Percentiles rank a stretch among this genome's conserved stretches.
Conservation (phyloP, 2,797 vertebrate genomes). For the Sebastes paucispinis region DNA sequence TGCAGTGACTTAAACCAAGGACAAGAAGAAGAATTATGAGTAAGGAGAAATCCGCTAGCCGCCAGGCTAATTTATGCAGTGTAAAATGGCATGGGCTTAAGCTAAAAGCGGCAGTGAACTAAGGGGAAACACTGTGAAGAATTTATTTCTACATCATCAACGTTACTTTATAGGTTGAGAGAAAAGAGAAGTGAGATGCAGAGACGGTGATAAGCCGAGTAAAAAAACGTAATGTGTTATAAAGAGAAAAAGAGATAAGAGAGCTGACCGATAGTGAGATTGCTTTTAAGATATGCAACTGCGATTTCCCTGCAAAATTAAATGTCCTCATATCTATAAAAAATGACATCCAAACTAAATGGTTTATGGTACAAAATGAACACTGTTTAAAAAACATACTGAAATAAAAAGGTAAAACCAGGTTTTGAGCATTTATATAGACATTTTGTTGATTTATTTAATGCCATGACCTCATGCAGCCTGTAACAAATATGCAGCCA, state of each 20-base stretch:
- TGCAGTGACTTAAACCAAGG: background rate
- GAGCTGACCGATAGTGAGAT: slow-evolving; percentile 16
- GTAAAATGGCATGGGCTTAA: background rate
- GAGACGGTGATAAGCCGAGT: background rate
- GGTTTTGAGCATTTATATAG: background rate
- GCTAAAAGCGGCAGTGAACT: background rate
- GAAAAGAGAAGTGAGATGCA: background rate
- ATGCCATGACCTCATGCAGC: slow-evolving; percentile 2
- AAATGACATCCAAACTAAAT: slow-evolving; percentile 19
- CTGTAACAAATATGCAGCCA: slow-evolving; percentile 4
- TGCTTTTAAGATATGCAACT: slow-evolving; percentile 5
- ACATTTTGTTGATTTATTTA: slow-evolving; percentile 3
- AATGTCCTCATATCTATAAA: background rate
- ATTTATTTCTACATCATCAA: slow-evolving; percentile 2
- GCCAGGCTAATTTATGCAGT: background rate
- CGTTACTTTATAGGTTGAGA: background rate
- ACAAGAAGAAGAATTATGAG: background rate
- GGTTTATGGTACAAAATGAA: background rate
- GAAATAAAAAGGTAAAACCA: background rate
- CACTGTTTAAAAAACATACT: background rate
- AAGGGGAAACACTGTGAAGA: background rate
- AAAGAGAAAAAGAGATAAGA: slow-evolving; percentile 17
- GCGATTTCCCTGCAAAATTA: background rate
- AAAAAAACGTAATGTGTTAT: background rate
- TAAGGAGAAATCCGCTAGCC: background rate